Evolutionary conservation across 2,797 vertebrate species (phyloP), one percentile per base, ranked within the genome.

Genomic region (Hephaestus fuliginosus): DNA sequence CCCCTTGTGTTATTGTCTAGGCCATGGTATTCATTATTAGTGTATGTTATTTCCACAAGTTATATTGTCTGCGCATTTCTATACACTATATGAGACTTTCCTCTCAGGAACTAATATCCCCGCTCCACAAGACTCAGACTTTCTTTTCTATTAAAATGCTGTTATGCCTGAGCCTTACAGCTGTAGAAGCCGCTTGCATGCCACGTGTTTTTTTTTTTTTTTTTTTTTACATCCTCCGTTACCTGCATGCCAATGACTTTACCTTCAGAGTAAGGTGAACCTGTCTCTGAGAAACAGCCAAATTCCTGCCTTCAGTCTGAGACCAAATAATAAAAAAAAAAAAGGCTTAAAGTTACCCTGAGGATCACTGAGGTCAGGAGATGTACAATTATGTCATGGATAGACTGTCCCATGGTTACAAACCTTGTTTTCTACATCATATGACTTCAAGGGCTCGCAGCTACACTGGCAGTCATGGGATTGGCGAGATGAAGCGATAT

Each of bases 371-470:
- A 85, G 78, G 67, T 76, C 65, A 76, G 56, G 52, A 25, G 17
- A 25, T 72, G 44, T 70, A 25, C 78, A 82, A 82, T 51, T 69
- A 41, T 64, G 44, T 61, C 56, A 53, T 41, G 68, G 66, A 51
- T 53, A 60, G 65, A 61, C 66, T 85, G 65, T 87, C 71, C 67
- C 84, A 90, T 90, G 86, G 70, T 80, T 66, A 39, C 81, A 89
- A 88, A 90, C 79, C 83, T 88, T 74, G 81, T 90, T 91, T 93
- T 88, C 81, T 61, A 22, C 79, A 86, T 91, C 88, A 92, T 88
- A 73, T 91, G 88, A 92, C 86, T 88, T 86, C 33, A 78, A 83
- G 76, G 13, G 68, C 83, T 85, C 7, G 49, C 74, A 80, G 88
- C 80, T 75, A 71, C 86, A 79, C 55, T 22, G 56, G 60, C 77